Base-by-base conservation (phyloP, 2,797 vertebrate species). In the Enteromius anoplus region DNA sequence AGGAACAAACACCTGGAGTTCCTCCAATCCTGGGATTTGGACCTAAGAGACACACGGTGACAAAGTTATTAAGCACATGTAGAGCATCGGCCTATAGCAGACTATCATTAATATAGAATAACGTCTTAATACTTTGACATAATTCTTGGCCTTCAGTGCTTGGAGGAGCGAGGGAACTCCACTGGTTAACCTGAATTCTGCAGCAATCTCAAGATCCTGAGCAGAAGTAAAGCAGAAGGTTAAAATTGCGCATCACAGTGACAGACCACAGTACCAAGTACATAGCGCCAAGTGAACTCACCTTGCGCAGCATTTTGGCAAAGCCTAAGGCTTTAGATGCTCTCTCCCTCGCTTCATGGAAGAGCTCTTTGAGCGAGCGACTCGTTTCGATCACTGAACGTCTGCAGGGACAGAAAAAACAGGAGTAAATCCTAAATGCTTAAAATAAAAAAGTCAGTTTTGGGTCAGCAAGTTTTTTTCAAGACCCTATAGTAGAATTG, bases 261-360 rank as follows among this genome's bases (percentile, higher is more conserved):
- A 23, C 4, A 83, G 4, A 69, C 19, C 34, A 69, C 7, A 53
- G 9, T 23, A 9, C 34, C 12, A 29, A 15, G 26, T 26, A 37
- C 9, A 26, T 12, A 58, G 7, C 7, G 60, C 2, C 3, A 64
- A 32, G 4, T 83, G 7, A 34, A n/a, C 93, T 92, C 91, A 99
- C 98, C 95, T 99, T 99, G 80, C 98, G 96, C 78, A 99, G 92
- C 97, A 99, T 99, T 89, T 99, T 99, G 82, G 98, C 98, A 91
- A 99, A 99, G 21, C 98, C 98, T 83, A 99, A 95, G 2, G 97
- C 97, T 91, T 99, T 99, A 75, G 98, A 99, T 1, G 98, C 98
- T 81, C 98, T 93, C 81, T 99, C 98, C 85, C 98, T 94, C 82
- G 98, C 98, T 91, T 99, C 98, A 0, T 99, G 98, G 89, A 99